Evolutionary conservation across 1,140 invertebrate genomes (phyloP), one percentile per base, ranked within the genome.

Genomic region (Aphis craccivora): DNA sequence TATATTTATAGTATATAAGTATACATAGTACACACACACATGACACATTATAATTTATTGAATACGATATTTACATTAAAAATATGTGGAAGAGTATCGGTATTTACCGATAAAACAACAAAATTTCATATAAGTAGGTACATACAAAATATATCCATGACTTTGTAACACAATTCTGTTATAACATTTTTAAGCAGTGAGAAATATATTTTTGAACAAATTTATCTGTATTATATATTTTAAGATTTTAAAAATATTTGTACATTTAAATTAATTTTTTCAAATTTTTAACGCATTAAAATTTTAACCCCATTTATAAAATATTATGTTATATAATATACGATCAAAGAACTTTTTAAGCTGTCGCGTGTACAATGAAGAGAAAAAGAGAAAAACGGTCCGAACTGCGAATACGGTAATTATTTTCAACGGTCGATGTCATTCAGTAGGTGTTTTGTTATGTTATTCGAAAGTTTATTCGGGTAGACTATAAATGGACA

Each of bases 381-480:
- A 43, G 3, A 40, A 86, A 43, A 86, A 30, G 35, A 84, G 37
- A 84, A 40, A 40, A 43, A 86, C 37, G 23, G 2, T 37, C 40
- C 8, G 22, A 30, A 25, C 22, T 3, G 37, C 83, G 1, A 86
- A 43, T 14, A 86, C 30, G 25, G 30, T 45, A 43, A 55, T 55
- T 55, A 53, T 89, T 89, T 89, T 55, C 88, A 89, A 37, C 8
- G 35, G 88, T 55, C 51, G 55, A 55, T 89, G 88, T 55, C 35
- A 35, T 89, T 55, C 51, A 89, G 25, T n/a, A 23, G 20, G 88
- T 40, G 88, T 89, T 55, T 55, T 37, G 48, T 89, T 55, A 18
- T 53, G 88, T 55, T 89, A 53, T 89, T 89, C 35, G 88, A 89
- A 89, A 55, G 88, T 35, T 89, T 55, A 55, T 89, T 55, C 88